phyloP scores from a whole-genome alignment of 2,797 vertebrate species.

The Telmatherina bonti region DNA sequence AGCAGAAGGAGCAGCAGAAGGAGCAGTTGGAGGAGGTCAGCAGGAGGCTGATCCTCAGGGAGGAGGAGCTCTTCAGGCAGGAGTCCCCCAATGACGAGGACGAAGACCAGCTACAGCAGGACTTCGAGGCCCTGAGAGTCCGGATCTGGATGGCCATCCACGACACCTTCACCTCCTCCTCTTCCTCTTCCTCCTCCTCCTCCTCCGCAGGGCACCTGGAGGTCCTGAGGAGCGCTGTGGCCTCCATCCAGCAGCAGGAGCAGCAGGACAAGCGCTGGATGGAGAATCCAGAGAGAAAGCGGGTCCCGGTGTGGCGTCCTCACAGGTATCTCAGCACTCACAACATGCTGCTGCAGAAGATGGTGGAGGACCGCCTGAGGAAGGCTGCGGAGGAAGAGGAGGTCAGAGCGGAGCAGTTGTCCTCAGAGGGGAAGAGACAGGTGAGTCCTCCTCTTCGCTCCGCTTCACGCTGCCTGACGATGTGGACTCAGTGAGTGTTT shows the following conservation, averaged over 20 bases:
- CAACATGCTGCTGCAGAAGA: constrained; percentile 71
- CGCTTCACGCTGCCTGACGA: no score
- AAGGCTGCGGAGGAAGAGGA: constrained; percentile 38
- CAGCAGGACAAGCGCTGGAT: constrained; percentile 79
- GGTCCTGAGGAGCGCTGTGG: constrained; percentile 82
- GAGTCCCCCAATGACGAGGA: constrained; percentile 58
- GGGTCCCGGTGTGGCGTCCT: constrained; percentile 77
- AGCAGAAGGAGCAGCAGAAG: no score
- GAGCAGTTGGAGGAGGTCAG: constrained; percentile 76
- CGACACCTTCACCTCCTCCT: constrained; percentile 75
- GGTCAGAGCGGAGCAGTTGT: constrained; percentile 49
- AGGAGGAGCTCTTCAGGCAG: constrained; percentile 74
- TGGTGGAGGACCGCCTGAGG: constrained; percentile 78
- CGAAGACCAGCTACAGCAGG: constrained; percentile 74
- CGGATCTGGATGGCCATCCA: constrained; percentile 77
- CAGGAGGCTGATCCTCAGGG: constrained; percentile 80
- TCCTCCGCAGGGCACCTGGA: constrained; percentile 24
- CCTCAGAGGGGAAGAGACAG: constrained; percentile 70
- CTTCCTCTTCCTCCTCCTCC: constrained; percentile 45
- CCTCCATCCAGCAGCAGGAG: constrained; percentile 84
- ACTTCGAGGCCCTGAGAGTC: constrained; percentile 76
- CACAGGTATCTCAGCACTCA: constrained; percentile 82
- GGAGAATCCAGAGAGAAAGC: background rate
- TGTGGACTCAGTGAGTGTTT: background rate
- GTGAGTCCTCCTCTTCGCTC: constrained; percentile 44